Evolutionary conservation across 2,113 vertebrate species (phyloP), one percentile per base, ranked within the genome.

Genomic region (Crypturellus undulatus): DNA sequence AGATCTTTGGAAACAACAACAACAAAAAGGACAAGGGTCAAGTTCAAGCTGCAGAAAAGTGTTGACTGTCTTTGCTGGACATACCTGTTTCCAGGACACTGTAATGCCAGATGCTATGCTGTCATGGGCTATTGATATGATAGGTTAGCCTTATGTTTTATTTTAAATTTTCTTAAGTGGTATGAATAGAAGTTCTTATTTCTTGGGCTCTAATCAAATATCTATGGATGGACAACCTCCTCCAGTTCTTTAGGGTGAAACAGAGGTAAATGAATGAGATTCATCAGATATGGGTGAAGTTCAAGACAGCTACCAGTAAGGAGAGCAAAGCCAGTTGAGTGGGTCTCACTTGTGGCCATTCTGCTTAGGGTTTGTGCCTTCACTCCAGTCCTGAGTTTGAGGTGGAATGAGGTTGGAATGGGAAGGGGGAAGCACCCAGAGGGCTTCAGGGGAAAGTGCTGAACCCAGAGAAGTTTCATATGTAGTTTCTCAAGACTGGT

Each of bases 271-370:
- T 42, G 43, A 65, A 30, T 18, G 1, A 2, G 20, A 24, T 12
- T 79, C 28, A 47, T 5, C 56, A 0, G 1, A 2, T 17, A 5
- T 34, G 22, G 36, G 22, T 28, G 24, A 32, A 9, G 10, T 10
- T 28, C 36, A 14, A 58, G 56, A 54, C 14, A 36, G 17, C 45
- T 54, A 15, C 1, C 8, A 32, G 10, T 8, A 42, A 34, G 8
- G 34, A 56, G 16, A 67, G 22, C 0, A 2, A 49, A 71, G 0
- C 1, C 38, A n/a, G 22, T 9, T 68, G 22, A 45, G 30, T 22
- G 67, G 62, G 4, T 1, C 1, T 9, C 17, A 47, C 22, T 49
- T 19, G 25, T 42, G n/a, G 12, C 56, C 15, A 30, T 49, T 36
- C 32, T 69, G 18, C 58, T 64, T 9, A 34, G 24, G 8, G 3